phyloP scores from a whole-genome alignment of 2,113 vertebrate genomes.

The Aepyceros melampus region DNA sequence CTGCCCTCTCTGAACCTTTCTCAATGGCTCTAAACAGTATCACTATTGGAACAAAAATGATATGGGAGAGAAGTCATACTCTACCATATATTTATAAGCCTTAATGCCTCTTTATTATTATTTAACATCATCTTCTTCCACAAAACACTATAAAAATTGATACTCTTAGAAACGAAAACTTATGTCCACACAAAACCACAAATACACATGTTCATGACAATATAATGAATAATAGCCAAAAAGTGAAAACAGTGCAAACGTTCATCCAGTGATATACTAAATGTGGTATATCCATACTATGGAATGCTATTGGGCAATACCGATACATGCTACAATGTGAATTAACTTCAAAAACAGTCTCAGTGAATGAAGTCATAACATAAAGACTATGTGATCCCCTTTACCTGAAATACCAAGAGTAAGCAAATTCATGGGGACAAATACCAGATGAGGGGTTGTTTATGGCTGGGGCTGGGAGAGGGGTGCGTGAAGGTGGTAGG shows the following conservation, averaged over 20 bases:
- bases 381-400: not conserved
- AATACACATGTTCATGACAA: not conserved
- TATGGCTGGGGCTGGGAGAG: too few species aligned
- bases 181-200: not conserved
- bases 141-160: not conserved
- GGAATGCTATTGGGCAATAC: not conserved
- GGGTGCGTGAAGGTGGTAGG: accelerated
- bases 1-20: not conserved
- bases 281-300: not conserved
- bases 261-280: not conserved
- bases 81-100: not conserved
- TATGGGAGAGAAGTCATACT: not conserved
- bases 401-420: not conserved
- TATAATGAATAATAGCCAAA: not conserved
- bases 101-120: not conserved
- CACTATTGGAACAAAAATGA: not conserved
- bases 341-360: not conserved
- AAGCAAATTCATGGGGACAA: not conserved
- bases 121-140: not conserved
- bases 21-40: not conserved
- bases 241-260: not conserved
- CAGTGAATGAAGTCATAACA: not conserved
- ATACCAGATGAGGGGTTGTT: not conserved
- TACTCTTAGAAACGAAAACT: not conserved
- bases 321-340: not conserved